Evolutionary conservation across 1,140 invertebrate species (phyloP), one percentile per base, ranked within the genome.

Genomic region (Camponotus pennsylvanicus): DNA sequence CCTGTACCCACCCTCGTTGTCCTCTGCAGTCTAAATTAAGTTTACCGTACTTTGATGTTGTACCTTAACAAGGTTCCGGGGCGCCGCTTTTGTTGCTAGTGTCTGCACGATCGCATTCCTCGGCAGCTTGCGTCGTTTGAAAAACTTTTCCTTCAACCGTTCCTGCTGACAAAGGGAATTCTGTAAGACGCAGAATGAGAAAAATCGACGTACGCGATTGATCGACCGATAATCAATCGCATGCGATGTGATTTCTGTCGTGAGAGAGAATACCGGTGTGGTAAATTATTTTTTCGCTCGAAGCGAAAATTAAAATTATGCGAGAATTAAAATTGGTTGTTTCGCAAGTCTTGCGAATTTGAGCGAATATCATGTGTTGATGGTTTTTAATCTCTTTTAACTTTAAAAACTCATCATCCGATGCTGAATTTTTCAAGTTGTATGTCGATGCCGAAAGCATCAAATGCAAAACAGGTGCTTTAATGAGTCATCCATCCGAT

Each of bases 21-120:
- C 82, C 71, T 73, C 55, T 40, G 52, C 69, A 27, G 27, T 21
- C 71, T 57, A 80, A 87, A 90, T 86, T 86, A 87, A 85, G 75
- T 89, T 90, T 85, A 76, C 57, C 61, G 75, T 80, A 87, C 87
- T 90, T 90, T 89, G 87, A 89, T 77, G 89, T 87, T 61, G 63
- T 86, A 64, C 67, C 79, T 88, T 85, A 89, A 89, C 88, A 79
- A 89, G 79, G 52, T 69, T 86, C 83, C 71, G n/a, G 69, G 45
- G 45, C 34, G 37, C 55, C 70, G 87, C 85, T 90, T 90, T 86
- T 88, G 88, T 88, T 86, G 73, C 40, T 49, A 73, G n/a, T 45
- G 52, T 73, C 71, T 67, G 87, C 83, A 83, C 88, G 85, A 88
- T 79, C 73, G 69, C 77, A 64, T 80, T 55, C 76, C 71, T 66